Base-by-base conservation (phyloP, 2,888 invertebrate genomes). In the Tetragnatha montana region DNA sequence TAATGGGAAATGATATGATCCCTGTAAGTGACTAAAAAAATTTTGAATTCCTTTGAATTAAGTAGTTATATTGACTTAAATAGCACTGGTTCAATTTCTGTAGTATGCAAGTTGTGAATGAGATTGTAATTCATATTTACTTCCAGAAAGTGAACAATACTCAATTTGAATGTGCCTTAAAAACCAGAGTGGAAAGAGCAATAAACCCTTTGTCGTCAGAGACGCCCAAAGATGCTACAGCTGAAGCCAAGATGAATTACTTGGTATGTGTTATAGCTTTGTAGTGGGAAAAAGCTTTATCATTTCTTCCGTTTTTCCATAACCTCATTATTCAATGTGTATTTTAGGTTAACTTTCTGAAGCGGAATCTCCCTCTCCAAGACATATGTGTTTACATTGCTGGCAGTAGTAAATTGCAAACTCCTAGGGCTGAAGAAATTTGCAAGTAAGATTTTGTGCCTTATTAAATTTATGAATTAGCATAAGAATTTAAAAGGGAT, bases 171-270 rank as follows among this genome's bases (percentile, higher is more conserved):
- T 87, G 83, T 22, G 84, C 86, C 17, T 73, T 92, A n/a, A 90
- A 90, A 81, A 82, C 91, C 69, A 70, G 91, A 47, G 87, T 92
- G 3, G 91, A 91, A 50, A 87, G 92, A 19, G 90, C 88, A 19
- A 74, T 92, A 14, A 91, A 92, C 84, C 92, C 92, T 21, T 90
- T 84, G 3, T 89, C 89, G 6, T 91, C 92, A 21, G 91, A 91
- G 70, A 89, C 89, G 10, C 87, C 90, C n/a, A 91, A 87, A 69
- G 90, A 91, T 75, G 91, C 91, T 69, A 83, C 89, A 49, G 84
- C 89, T 19, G 92, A 92, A 88, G 90, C 91, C 14, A 92, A 92
- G 81, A 88, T 92, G 79, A 89, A 92, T 75, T 92, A 86, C 87
- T 88, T 91, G 76, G 91, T 92, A 60, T 76, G 86, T 21, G 60